These are phyloP conservation scores for Brenthis hecate DNA, from an alignment of 2,888 invertebrate genomes.

Conservation along the genomic window DNA sequence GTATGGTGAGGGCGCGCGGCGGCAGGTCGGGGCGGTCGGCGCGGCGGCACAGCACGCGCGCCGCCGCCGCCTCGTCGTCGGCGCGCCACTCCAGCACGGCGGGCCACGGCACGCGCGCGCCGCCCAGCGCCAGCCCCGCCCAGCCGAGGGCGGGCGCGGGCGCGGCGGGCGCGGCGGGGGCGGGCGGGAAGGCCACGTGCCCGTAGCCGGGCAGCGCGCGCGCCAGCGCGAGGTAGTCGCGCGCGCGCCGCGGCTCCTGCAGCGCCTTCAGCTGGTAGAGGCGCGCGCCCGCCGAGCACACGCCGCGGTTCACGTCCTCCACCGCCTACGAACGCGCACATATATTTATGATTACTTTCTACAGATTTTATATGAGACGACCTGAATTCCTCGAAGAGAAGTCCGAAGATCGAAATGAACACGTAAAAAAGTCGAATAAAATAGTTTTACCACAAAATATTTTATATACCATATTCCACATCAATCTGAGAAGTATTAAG, in stretches of 20 bases:
- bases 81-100: slow-evolving; percentile 92
- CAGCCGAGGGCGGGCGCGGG: slow-evolving; percentile 88
- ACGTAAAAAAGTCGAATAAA: no score
- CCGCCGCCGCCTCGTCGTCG: slow-evolving; percentile 96
- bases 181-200: slow-evolving; percentile 95
- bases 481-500: no score
- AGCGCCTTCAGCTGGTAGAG: slow-evolving; percentile 98
- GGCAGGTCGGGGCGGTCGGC: slow-evolving; percentile 44
- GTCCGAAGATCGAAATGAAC: no score
- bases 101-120: slow-evolving; percentile 92
- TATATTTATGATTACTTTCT: no score
- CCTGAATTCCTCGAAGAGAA: no score
- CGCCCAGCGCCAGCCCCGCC: slow-evolving; percentile 86
- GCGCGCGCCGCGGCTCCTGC: slow-evolving; percentile 90
- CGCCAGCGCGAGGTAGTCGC: slow-evolving; percentile 92
- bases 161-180: slow-evolving; percentile 84
- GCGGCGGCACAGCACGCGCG: slow-evolving; percentile 91
- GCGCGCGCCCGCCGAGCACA: slow-evolving; percentile 93
- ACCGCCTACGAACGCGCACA: slow-evolving; percentile 83
- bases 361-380: no score
- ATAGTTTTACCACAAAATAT: no score
- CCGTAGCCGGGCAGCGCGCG: slow-evolving; percentile 96
- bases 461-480: no score
- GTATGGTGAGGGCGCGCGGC: slow-evolving; percentile 60
- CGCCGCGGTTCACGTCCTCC: slow-evolving; percentile 97